A percentile compares a stretch with the other conserved stretches of the same genome.
These are phyloP conservation scores for Chaetorhynchus papuensis DNA, from an alignment of 2,113 vertebrate genomes.

Conservation along the genomic window DNA sequence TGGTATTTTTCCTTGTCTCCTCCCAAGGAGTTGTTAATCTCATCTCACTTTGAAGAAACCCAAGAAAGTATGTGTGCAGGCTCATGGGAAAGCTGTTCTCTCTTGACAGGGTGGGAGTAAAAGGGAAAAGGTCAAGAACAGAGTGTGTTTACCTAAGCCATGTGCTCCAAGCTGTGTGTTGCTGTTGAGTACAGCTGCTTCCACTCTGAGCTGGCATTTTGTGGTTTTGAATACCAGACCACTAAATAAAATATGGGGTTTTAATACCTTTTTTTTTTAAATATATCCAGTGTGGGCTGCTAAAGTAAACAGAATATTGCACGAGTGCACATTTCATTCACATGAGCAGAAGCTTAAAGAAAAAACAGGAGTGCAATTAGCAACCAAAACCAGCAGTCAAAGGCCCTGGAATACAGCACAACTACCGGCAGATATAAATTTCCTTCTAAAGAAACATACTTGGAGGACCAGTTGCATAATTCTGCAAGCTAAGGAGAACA, in stretches of 20 bases:
- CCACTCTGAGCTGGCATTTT: constrained; percentile 30
- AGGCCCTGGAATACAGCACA: not conserved
- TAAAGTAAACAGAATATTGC: constrained; percentile 52
- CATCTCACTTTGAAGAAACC: not conserved
- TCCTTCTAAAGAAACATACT: constrained; percentile 24
- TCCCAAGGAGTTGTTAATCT: not conserved
- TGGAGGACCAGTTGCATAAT: constrained; percentile 17
- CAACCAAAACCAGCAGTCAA: not conserved
- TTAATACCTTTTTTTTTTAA: not conserved
- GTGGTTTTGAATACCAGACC: constrained; percentile 30
- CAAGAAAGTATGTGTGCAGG: constrained; percentile 3
- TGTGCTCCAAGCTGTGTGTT: not conserved
- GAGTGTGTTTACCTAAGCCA: constrained; percentile 29
- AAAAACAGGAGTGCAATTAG: not conserved
- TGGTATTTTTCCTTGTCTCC: not conserved
- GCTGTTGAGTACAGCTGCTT: constrained; percentile 37
- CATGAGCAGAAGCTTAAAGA: not conserved
- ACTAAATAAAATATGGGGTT: constrained; percentile 8
- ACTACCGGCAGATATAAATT: not conserved
- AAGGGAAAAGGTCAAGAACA: constrained; percentile 54
- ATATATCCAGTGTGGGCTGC: constrained; percentile 10
- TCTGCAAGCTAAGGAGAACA: constrained; percentile 25
- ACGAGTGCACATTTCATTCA: constrained; percentile 38
- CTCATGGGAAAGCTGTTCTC: constrained; percentile 40
- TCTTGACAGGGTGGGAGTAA: constrained; percentile 42